These are phyloP conservation scores for Agapetus fuscipes DNA, from an alignment of 2,888 invertebrate genomes.

Conservation along the genomic window DNA sequence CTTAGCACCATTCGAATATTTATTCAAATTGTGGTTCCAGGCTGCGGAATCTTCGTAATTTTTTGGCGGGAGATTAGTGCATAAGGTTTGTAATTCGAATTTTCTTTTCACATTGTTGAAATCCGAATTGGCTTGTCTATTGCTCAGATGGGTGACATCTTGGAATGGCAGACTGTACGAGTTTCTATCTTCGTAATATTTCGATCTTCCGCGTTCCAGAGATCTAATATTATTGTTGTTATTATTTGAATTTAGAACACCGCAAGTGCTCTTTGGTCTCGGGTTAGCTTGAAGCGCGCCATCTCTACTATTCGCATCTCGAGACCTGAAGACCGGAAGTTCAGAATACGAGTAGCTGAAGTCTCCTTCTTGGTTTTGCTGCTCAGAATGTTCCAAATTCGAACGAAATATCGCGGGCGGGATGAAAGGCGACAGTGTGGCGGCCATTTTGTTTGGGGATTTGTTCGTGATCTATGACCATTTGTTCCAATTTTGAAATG, in stretches of 20 bases:
- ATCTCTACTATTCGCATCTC: neutral
- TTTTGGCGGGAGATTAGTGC: slow-evolving; percentile 11
- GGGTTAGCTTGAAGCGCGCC: slow-evolving; percentile 1
- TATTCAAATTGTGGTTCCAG: too few relatives aligned
- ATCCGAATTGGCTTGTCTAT: too few relatives aligned
- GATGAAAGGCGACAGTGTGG: slow-evolving; percentile 16
- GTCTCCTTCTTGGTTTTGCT: slow-evolving; percentile 24
- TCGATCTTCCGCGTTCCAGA: too few relatives aligned
- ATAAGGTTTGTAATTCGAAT: slow-evolving; percentile 16
- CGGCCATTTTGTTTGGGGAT: slow-evolving; percentile 14
- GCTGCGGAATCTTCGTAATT: slow-evolving; percentile 3
- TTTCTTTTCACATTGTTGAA: neutral
- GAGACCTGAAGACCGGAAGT: slow-evolving; percentile 24
- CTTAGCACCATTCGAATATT: slow-evolving; percentile 2
- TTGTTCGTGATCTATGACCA: too few relatives aligned
- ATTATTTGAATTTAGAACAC: neutral
- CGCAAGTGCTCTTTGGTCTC: slow-evolving; percentile 4
- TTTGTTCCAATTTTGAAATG: too few relatives aligned
- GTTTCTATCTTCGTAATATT: slow-evolving; percentile 1
- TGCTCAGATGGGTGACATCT: neutral
- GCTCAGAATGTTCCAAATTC: slow-evolving; percentile 10
- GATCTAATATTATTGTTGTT: neutral
- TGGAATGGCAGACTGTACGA: slow-evolving; percentile 9
- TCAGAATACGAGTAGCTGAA: slow-evolving; percentile 44
- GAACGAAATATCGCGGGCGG: slow-evolving; percentile 12